Percentiles rank a stretch among this genome's conserved stretches.
phyloP scores from a whole-genome alignment of 2,797 vertebrate species.

The Poeciliopsis paucimaculata region DNA sequence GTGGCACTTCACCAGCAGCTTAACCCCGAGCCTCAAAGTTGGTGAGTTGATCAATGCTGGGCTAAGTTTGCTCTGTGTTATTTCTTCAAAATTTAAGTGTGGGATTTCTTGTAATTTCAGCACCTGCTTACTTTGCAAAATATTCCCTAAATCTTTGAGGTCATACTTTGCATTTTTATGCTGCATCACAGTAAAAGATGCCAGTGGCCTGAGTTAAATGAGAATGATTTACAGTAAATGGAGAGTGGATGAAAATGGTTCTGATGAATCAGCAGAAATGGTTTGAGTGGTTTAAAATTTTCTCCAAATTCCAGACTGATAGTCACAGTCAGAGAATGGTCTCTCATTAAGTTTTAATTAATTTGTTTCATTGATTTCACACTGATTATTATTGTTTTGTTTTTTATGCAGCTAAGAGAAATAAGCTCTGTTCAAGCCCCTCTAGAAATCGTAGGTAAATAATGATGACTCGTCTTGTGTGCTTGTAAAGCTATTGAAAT shows the following conservation, averaged over 20 bases:
- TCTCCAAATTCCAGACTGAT: background rate
- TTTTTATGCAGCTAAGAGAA: constrained; percentile 30
- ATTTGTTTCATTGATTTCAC: constrained; percentile 24
- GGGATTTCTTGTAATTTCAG: background rate
- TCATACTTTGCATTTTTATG: constrained; percentile 20
- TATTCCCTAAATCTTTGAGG: background rate
- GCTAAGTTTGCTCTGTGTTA: constrained; percentile 38
- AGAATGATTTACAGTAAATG: constrained; percentile 41
- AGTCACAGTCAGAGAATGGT: background rate
- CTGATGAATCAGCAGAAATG: constrained; percentile 47
- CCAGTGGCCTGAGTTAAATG: constrained; percentile 22
- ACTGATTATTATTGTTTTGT: constrained; percentile 30
- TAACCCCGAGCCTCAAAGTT: constrained; percentile 85
- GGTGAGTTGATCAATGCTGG: constrained; percentile 83
- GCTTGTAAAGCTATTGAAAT: constrained; percentile 35
- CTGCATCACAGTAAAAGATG: constrained; percentile 23
- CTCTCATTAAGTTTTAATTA: background rate
- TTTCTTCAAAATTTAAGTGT: constrained; percentile 1
- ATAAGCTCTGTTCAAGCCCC: constrained; percentile 10
- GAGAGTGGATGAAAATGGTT: constrained; percentile 34
- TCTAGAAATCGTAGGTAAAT: constrained; percentile 46
- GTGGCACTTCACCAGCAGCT: constrained; percentile 91
- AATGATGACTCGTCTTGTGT: constrained; percentile 11
- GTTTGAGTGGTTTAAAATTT: constrained; percentile 32
- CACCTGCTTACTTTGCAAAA: constrained; percentile 18